These are phyloP conservation scores for Cephus runcator DNA, from an alignment of 2,888 invertebrate genomes.

Conservation along the genomic window DNA sequence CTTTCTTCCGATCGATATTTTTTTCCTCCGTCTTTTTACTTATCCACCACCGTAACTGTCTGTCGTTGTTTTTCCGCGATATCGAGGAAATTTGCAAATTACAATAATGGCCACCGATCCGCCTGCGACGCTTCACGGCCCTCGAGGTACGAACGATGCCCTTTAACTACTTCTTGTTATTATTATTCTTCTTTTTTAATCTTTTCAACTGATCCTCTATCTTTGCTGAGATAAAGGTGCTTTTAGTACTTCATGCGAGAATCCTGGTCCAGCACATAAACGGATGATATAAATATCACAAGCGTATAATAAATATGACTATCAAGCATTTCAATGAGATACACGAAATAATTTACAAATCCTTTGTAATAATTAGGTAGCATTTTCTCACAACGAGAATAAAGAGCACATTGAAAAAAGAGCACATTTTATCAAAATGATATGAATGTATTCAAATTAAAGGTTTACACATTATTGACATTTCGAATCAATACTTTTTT, in stretches of 20 bases:
- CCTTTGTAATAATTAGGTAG: neutral
- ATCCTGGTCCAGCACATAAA: neutral
- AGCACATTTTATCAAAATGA: neutral
- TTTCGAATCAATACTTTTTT: no score
- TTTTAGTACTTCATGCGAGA: neutral
- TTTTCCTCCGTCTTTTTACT: constrained; percentile 18
- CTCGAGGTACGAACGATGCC: constrained; percentile 36
- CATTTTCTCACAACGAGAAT: neutral
- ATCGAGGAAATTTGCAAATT: constrained; percentile 55
- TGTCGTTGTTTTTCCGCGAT: constrained; percentile 39
- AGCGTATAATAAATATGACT: neutral
- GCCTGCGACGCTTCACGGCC: constrained; percentile 25
- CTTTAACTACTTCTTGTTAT: constrained; percentile 15
- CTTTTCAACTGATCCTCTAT: neutral
- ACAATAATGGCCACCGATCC: constrained; percentile 52
- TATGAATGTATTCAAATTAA: neutral
- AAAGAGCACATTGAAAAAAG: neutral
- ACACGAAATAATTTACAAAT: neutral
- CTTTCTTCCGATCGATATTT: constrained; percentile 23
- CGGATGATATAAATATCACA: neutral
- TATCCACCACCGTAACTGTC: constrained; percentile 12
- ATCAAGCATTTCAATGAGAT: no score
- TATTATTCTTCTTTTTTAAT: constrained; percentile 10
- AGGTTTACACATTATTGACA: no score
- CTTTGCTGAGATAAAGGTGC: neutral